Conservation (phyloP, 2,888 invertebrate genomes). For the Rhimphoctona megacephalus region DNA sequence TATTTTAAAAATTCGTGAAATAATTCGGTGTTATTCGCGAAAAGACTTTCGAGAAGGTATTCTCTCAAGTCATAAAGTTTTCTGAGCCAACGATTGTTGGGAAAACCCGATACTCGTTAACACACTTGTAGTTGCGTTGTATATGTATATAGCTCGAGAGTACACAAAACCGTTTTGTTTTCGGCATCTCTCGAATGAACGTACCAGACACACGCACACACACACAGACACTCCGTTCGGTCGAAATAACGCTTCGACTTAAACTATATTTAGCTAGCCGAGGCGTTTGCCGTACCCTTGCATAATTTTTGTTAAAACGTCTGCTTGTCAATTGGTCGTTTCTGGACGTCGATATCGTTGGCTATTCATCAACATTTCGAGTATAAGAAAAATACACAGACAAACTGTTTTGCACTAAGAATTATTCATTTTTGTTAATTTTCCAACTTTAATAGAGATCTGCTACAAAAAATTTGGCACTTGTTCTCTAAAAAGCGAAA, state of each 20-base stretch:
- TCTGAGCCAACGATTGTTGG: slow-evolving; percentile 53
- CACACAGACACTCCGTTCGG: slow-evolving; percentile 59
- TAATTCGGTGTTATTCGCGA: slow-evolving; percentile 17
- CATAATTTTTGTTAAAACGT: slow-evolving; percentile 70
- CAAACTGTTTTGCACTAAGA: background rate
- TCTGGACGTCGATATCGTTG: slow-evolving; percentile 32
- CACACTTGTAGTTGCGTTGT: slow-evolving; percentile 34
- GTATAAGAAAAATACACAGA: background rate
- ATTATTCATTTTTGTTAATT: background rate
- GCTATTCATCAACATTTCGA: slow-evolving; percentile 9
- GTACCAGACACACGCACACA: slow-evolving; percentile 41
- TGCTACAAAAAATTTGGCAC: slow-evolving; percentile 2
- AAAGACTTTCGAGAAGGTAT: slow-evolving; percentile 28
- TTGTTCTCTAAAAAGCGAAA: background rate
- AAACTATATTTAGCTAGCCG: slow-evolving; percentile 68
- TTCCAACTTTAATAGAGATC: background rate
- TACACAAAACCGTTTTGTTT: slow-evolving; percentile 64
- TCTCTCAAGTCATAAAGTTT: slow-evolving; percentile 42
- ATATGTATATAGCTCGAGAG: slow-evolving; percentile 9
- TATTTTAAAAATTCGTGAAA: slow-evolving; percentile 4
- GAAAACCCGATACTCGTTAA: slow-evolving; percentile 63
- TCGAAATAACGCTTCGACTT: slow-evolving; percentile 69
- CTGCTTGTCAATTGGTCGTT: slow-evolving; percentile 65
- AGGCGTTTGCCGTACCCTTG: slow-evolving; percentile 69
- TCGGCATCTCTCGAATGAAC: slow-evolving; percentile 62